Base-by-base conservation (phyloP, 1,140 invertebrate genomes). In the Diabrotica virgifera region DNA sequence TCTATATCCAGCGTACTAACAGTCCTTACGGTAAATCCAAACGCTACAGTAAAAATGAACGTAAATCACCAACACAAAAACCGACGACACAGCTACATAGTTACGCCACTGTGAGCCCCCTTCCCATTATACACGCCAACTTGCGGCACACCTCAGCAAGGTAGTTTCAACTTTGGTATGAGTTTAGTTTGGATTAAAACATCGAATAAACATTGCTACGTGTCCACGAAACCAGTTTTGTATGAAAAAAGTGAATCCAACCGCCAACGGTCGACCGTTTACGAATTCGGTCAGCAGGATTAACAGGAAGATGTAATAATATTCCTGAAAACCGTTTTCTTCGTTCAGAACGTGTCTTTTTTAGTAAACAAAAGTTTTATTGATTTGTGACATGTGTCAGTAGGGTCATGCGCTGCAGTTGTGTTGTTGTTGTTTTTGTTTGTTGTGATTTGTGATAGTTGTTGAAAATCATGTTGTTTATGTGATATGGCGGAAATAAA, bases 401-500 rank as follows among this genome's bases (percentile, higher is more conserved):
- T 60, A 38, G 52, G 24, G 61, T 54, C 36, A 62, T 62, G 61
- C 61, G 61, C 52, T 36, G 36, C 24, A 12, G 9, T 54, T 36
- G 61, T 63, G 62, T 57, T 63, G 38, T 63, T 56, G 10, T 55
- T 62, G 36, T 54, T 53, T n/a, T 53, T 35, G 5, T n/a, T 61
- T 52, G 50, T 53, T 66, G 65, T 62, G 60, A 62, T 63, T 53
- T 62, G 54, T 51, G 54, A 37, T 38, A 55, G 5, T 24, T 58
- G 12, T 58, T 46, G 35, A 36, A 59, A 64, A 52, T 36, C 14
- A 67, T 62, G 62, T 40, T 69, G 36, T 60, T 52, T 63, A 63
- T 66, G 66, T 70, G 72, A 70, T 64, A 79, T 79, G 78, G 78
- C 79, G 67, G 76, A 76, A 65, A 73, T 76, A 52, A 83, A 81